Base-by-base conservation (phyloP, 1,140 invertebrate species). In the Conus ventricosus region DNA sequence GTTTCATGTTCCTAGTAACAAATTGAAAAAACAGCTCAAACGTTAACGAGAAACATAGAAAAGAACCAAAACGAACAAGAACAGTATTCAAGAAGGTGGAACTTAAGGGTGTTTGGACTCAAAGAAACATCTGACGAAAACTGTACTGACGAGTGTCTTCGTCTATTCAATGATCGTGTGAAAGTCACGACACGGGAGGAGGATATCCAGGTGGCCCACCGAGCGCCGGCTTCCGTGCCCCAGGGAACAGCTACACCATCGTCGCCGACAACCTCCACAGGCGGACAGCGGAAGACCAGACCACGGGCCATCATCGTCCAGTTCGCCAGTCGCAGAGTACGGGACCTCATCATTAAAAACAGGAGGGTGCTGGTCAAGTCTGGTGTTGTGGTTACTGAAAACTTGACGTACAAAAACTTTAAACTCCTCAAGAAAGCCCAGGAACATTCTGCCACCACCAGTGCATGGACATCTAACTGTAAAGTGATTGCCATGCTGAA, bases 141-240 rank as follows among this genome's bases (percentile, higher is more conserved):
- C 63, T 71, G 63, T 71, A n/a, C n/a, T 71, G 63, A 15, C 63
- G 4, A 4, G 63, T 71, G 63, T 4, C n/a, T 71, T 15, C 15
- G n/a, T 17, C 15, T 71, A 2, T 71, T 71, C n/a, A 71, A 71
- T 71, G 63, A 71, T 15, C 15, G n/a, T 1, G 63, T 71, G 63
- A 71, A 71, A n/a, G 63, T 71, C 63, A n/a, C 15, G 4, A 71
- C 63, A 17, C 15, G n/a, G n/a, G 63, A 71, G 63, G 63, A 71
- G n/a, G 63, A 71, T 71, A 71, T 71, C 15, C 63, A 71, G 63
- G 63, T 71, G 63, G 63, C 63, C n/a, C 63, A 71, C n/a, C 63
- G 63, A 71, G 63, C 39, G 39, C 39, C 39, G 39, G 39, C 39
- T 39, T 39, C 39, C 3, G 39, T 39, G 39, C 0, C 39, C 63